Evolutionary conservation across 30 jellyfish, hydroid and myxozoan species (phyloP).

Genomic region (Pseudorhiza aurosa): DNA sequence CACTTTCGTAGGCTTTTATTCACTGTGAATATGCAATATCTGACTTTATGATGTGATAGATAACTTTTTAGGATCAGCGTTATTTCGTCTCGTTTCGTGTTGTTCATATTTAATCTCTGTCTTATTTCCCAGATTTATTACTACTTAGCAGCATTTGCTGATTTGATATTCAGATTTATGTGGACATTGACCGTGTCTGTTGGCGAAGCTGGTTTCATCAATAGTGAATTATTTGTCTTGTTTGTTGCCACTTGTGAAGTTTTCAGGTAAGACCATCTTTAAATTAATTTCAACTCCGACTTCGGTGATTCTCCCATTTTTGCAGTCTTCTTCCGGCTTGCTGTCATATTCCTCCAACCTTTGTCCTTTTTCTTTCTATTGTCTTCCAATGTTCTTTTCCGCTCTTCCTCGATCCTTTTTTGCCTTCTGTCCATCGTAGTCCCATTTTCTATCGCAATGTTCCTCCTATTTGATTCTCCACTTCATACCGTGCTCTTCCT

Average conservation of each 20-base stretch:
- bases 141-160: slow-evolving; percentile 88
- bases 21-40: no score
- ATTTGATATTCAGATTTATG: slow-evolving; percentile 83
- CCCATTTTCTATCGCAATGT: background rate
- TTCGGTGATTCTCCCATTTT: background rate
- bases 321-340: background rate
- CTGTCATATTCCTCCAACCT: background rate
- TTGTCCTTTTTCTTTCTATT: background rate
- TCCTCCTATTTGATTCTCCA: background rate
- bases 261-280: slow-evolving; percentile 62
- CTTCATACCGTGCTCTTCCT: no score
- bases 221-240: slow-evolving; percentile 78
- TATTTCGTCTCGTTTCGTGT: no score
- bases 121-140: slow-evolving; percentile 57
- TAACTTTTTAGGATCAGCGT: no score
- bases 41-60: no score
- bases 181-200: slow-evolving; percentile 97
- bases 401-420: background rate
- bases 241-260: slow-evolving; percentile 88
- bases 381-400: background rate
- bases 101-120: background rate
- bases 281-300: background rate
- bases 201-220: slow-evolving; percentile 95
- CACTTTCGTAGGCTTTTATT: no score
- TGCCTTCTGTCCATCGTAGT: background rate